phyloP scores from a whole-genome alignment of 1,140 invertebrate genomes.

The Pararge aegeria region DNA sequence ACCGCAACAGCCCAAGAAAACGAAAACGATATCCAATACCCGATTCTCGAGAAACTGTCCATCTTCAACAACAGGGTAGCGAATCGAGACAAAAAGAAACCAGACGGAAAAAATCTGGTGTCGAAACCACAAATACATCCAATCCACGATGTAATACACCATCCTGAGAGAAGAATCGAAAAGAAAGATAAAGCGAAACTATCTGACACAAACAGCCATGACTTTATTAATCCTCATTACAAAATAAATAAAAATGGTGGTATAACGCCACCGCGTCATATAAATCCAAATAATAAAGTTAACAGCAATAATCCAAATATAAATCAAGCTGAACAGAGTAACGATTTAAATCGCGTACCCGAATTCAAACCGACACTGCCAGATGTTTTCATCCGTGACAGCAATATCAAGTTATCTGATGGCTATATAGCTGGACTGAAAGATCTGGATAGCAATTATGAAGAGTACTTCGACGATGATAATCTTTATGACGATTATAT shows the following conservation, averaged over 20 bases:
- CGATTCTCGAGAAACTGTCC: conserved; percentile 54
- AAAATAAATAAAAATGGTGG: too few relatives aligned
- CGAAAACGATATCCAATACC: conserved; percentile 46
- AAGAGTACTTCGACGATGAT: conserved; percentile 66
- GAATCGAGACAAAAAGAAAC: conserved; percentile 47
- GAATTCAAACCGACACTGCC: conserved; percentile 59
- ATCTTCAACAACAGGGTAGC: conserved; percentile 64
- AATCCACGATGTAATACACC: conserved; percentile 53
- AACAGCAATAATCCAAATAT: neutral
- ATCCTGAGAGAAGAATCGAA: conserved; percentile 61
- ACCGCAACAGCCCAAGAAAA: conserved; percentile 33
- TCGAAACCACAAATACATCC: conserved; percentile 64
- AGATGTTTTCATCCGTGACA: conserved; percentile 39
- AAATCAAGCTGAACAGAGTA: too few relatives aligned
- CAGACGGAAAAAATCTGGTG: conserved; percentile 40
- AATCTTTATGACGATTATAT: conserved; percentile 70
- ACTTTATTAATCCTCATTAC: conserved; percentile 4
- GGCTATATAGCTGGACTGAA: conserved; percentile 41
- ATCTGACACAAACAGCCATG: conserved; percentile 7
- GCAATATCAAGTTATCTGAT: conserved; percentile 41
- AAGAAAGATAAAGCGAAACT: conserved; percentile 61
- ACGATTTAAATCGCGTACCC: conserved; percentile 30
- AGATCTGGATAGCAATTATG: conserved; percentile 46
- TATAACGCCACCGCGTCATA: too few relatives aligned
- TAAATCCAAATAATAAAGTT: neutral